These are phyloP conservation scores for Corvus hawaiiensis DNA, from an alignment of 2,113 vertebrate species.

Conservation along the genomic window DNA sequence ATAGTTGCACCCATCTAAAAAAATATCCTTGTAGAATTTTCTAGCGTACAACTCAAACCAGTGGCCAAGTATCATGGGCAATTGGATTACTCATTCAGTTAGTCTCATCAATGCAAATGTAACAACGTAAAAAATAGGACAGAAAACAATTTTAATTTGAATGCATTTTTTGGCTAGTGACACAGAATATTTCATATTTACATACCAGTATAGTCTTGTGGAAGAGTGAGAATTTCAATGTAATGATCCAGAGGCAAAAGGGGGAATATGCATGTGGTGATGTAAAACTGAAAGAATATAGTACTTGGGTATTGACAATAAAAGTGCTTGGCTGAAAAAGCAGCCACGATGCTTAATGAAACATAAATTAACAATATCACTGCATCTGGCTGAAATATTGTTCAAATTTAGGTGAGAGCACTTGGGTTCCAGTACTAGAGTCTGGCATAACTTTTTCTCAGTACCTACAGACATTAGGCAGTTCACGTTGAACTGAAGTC, in stretches of 20 bases:
- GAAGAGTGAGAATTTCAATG: not conserved
- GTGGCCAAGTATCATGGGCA: not conserved
- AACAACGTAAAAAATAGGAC: not conserved
- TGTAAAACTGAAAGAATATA: not conserved
- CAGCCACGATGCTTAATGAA: slow-evolving; percentile 9
- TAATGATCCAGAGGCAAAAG: not conserved
- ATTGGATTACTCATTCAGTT: not conserved
- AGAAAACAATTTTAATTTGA: not conserved
- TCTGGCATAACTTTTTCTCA: slow-evolving; percentile 35
- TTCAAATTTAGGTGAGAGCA: slow-evolving; percentile 41
- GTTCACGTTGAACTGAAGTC: slow-evolving; percentile 32
- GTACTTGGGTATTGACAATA: not conserved
- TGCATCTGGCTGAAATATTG: slow-evolving; percentile 6
- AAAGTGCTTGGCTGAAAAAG: slow-evolving; percentile 2
- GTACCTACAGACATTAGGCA: slow-evolving; percentile 22
- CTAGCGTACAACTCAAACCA: not conserved
- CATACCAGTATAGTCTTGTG: not conserved
- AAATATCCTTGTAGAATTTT: not conserved
- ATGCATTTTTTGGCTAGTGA: not conserved
- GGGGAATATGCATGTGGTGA: not conserved
- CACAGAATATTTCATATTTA: not conserved
- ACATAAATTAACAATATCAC: not conserved
- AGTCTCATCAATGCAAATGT: not conserved
- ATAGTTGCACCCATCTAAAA: not conserved
- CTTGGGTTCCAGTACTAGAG: slow-evolving; percentile 12